Evolutionary conservation across 37 sponge, comb jelly and placozoan species (phyloP), one percentile per base, ranked within the genome.

Genomic region (Geodia barretti): DNA sequence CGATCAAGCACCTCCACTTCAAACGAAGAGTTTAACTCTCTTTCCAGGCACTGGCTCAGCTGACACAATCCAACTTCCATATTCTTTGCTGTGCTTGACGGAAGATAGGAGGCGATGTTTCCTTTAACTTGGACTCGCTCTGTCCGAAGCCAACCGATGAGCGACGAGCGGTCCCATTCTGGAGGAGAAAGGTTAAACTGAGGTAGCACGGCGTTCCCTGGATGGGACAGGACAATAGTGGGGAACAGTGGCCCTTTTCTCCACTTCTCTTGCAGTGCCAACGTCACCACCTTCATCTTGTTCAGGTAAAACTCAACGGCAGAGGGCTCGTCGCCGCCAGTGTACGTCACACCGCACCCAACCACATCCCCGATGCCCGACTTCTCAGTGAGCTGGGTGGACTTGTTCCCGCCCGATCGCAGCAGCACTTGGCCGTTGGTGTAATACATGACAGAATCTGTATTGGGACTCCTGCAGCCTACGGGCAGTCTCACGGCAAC

Each of bases 141-240:
- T 4, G 85, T 69, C 32, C 90, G 40, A n/a, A 79, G 62, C 90
- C 90, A 89, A 2, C 90, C 90, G 28, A 84, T 69, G 32, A 78
- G 43, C 17, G 68, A 41, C 0, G 70, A 33, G 26, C n/a, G 30
- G 30, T 74, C 32, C 54, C 69, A 78, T 61, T 20, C 17, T 38
- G 90, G 90, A 11, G 34, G 34, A 1, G 42, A 39, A 25, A 62
- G 43, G 65, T 39, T 21, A 0, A 89, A 41, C 2, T 35, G 8
- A 25, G 85, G 84, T 23, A 80, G 30, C 17, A 82, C 83, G 19
- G 74, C 58, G 23, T 91, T 78, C 39, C 76, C 86, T 7, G 83
- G 83, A 8, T 54, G 39, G 1, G 70, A 24, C 20, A 86, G 43
- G 33, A 82, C 11, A 24, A 91, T 77, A 41, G 79, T 82, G 42